Conservation (phyloP, 2,888 invertebrate genomes). For the Cylloceria caligata region DNA sequence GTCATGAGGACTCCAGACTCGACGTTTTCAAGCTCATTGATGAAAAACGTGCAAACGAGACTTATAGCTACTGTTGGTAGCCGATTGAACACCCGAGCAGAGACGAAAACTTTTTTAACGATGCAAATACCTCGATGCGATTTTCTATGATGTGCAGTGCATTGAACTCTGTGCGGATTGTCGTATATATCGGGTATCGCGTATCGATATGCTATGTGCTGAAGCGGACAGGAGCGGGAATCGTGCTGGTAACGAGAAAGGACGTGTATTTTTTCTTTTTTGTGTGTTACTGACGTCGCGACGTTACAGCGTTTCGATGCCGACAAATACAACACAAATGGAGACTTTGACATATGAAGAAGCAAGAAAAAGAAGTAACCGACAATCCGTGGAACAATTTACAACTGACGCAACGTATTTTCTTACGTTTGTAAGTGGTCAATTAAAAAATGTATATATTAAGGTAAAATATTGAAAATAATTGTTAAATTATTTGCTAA, state of each 20-base stretch:
- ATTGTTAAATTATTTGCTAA: too few species aligned
- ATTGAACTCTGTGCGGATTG: conserved; percentile 12
- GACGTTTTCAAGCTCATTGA: conserved; percentile 18
- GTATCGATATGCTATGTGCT: conserved; percentile 23
- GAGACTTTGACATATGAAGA: neutral
- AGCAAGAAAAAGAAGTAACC: neutral
- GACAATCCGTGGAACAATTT: neutral
- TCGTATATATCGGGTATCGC: conserved; percentile 10
- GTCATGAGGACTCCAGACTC: conserved; percentile 16
- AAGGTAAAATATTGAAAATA: too few species aligned
- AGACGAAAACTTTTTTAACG: conserved; percentile 56
- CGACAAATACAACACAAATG: neutral
- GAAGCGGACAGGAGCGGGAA: conserved; percentile 7
- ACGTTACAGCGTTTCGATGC: conserved; percentile 1
- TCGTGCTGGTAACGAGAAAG: conserved; percentile 30
- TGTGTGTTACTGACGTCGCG: conserved; percentile 5
- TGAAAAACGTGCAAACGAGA: conserved; percentile 41
- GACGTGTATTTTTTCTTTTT: conserved; percentile 3
- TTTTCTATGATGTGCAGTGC: conserved; percentile 12
- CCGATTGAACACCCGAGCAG: conserved; percentile 20
- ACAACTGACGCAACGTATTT: neutral
- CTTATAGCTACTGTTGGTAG: conserved; percentile 12
- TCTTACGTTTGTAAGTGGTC: neutral
- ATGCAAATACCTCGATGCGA: conserved; percentile 37
- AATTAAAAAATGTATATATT: neutral